Evolutionary conservation across 2,888 invertebrate species (phyloP).

Genomic region (Conops quadrifasciatus): DNA sequence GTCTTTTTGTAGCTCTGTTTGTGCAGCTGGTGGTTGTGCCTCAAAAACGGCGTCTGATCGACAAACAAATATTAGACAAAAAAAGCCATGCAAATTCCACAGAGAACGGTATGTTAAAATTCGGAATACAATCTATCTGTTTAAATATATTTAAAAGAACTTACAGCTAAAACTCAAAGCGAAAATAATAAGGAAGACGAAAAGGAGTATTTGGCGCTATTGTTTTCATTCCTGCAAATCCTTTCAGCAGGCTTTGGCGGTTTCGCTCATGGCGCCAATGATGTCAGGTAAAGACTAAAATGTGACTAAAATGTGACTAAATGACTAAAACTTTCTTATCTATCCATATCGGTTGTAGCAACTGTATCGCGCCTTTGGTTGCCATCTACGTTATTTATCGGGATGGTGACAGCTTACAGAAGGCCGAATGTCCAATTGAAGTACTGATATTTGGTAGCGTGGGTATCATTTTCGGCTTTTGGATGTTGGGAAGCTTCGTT

Average conservation of each 20-base stretch:
- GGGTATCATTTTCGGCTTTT: conserved; percentile 94
- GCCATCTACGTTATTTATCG: conserved; percentile 91
- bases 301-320: too few relatives aligned
- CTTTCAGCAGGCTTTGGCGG: conserved; percentile 97
- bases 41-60: not conserved
- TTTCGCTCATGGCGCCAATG: conserved; percentile 99
- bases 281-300: conserved; percentile 80
- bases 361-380: conserved; percentile 96
- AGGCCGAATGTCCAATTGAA: conserved; percentile 87
- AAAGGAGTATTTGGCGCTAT: conserved; percentile 58
- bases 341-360: conserved; percentile 69
- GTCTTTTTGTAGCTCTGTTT: too few relatives aligned
- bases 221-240: conserved; percentile 94
- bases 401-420: conserved; percentile 83
- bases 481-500: conserved; percentile 95
- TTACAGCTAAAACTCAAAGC: conserved; percentile 27
- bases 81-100: conserved; percentile 57
- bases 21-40: not conserved
- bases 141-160: too few relatives aligned
- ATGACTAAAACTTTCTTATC: too few relatives aligned
- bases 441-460: conserved; percentile 93
- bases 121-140: too few relatives aligned
- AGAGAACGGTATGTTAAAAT: conserved; percentile 39
- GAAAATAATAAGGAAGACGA: conserved; percentile 57
- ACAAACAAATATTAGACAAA: too few relatives aligned